phyloP scores from a whole-genome alignment of 2,113 vertebrate genomes.

The Dasyprocta punctata region DNA sequence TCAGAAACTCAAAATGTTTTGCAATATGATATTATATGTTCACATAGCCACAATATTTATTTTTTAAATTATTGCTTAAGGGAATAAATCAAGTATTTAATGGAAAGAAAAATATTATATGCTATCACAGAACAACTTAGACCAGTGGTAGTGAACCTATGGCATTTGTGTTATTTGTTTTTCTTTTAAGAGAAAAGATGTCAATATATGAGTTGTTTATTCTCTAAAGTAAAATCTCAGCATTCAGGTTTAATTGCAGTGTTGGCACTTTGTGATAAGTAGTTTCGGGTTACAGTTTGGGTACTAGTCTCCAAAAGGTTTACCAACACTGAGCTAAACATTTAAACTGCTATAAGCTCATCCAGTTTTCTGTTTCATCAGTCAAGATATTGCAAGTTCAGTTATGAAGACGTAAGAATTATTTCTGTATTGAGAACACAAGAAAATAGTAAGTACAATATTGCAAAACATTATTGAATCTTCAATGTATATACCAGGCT shows the following conservation, averaged over 20 bases:
- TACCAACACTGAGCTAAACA: neutral
- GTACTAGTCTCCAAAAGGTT: neutral
- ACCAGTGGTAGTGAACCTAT: neutral
- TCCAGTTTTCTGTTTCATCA: neutral
- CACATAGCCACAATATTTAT: neutral
- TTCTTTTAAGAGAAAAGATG: neutral
- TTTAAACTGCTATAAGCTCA: neutral
- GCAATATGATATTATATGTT: neutral
- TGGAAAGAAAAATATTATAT: neutral
- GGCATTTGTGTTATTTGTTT: neutral
- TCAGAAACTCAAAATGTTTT: neutral
- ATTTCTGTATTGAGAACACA: neutral
- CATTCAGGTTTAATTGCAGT: neutral
- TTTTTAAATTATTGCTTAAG: neutral
- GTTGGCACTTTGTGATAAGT: neutral
- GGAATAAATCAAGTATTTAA: neutral
- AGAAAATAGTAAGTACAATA: neutral
- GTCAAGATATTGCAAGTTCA: neutral
- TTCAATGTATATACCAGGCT: neutral
- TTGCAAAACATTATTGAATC: neutral
- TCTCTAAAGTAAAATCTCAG: neutral
- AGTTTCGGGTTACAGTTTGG: neutral
- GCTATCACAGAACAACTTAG: neutral
- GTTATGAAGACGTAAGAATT: slow-evolving; percentile 9
- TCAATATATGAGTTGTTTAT: neutral